Evolutionary conservation across 2,113 vertebrate species (phyloP), one percentile per base, ranked within the genome.

Genomic region (Stegastes partitus): DNA sequence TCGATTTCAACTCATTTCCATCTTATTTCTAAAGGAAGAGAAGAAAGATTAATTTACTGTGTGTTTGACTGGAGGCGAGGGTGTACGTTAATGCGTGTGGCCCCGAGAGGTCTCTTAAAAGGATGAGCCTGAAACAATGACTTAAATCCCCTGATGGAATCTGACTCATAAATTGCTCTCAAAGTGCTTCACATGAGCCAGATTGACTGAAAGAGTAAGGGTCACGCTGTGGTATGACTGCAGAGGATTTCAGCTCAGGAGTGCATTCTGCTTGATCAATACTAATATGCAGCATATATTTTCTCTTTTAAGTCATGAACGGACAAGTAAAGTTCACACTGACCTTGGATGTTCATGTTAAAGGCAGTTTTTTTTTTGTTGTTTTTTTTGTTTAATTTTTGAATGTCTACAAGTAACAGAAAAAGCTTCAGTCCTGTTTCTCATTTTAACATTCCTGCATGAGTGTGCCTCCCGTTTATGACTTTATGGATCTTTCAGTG

Each of bases 1-100:
- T 70, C 68, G 12, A 84, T 84, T 76, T 87, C 31, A 55, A 66
- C 73, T 86, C 70, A 86, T 90, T 84, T 89, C 79, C 79, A 87
- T 89, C 68, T 77, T 70, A 89, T 87, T 86, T 91, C 74, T 62
- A 61, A 79, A 72, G 69, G 61, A 79, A 64, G 28, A 39, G 34
- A 74, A 68, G 61, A 56, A 58, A 74, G 68, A 81, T 87, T 68
- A 31, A 82, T 90, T 82, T 70, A 64, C 76, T 57, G 67, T 78
- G 39, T 74, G 61, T 89, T 85, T 82, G 69, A 58, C 76, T 86
- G 77, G 56, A 74, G 80, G 66, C 51, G 70, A 83, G 44, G 51
- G 26, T 64, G 62, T 57, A 25, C 68, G 69, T 71, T 80, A 69
- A 85, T 90, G 82, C 69, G 45, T 56, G 57, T 81, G 72, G 45